A percentile compares a stretch with the other conserved stretches of the same genome.
phyloP scores from a whole-genome alignment of 2,888 invertebrate species.

The Rambutsinella grinnellia region DNA sequence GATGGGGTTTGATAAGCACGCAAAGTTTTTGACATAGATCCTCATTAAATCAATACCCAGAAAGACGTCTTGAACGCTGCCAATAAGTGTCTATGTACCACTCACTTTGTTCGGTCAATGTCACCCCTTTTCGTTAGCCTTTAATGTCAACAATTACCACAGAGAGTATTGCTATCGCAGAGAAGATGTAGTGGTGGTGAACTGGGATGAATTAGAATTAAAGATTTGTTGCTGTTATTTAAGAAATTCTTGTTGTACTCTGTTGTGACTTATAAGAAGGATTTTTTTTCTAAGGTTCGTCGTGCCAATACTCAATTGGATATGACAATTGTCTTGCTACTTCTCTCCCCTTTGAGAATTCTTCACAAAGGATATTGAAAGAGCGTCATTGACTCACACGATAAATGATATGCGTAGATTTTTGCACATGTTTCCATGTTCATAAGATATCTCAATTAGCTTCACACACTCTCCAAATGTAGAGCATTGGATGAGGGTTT shows the following conservation, averaged over 20 bases:
- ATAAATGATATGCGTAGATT: too few relatives aligned
- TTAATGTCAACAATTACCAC: not conserved
- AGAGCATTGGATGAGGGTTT: not conserved
- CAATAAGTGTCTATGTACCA: too few relatives aligned
- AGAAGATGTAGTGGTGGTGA: not conserved
- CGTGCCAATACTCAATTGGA: conserved; percentile 27
- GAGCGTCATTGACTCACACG: too few relatives aligned
- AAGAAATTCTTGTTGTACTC: not conserved
- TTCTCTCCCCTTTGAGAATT: too few relatives aligned
- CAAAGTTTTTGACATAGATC: too few relatives aligned
- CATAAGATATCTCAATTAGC: not conserved
- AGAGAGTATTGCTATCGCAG: not conserved
- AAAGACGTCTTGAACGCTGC: too few relatives aligned
- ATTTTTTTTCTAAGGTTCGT: conserved; percentile 6
- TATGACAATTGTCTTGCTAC: conserved; percentile 39
- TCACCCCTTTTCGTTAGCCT: not conserved
- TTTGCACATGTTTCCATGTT: too few relatives aligned
- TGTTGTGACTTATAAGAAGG: not conserved
- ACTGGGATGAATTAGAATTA: not conserved
- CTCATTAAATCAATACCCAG: too few relatives aligned
- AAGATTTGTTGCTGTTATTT: not conserved
- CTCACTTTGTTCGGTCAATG: not conserved
- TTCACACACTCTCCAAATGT: not conserved
- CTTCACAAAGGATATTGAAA: too few relatives aligned
- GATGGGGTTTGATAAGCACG: too few relatives aligned